Conservation (phyloP, 2,888 invertebrate species). For the Oxytorus armatus region DNA sequence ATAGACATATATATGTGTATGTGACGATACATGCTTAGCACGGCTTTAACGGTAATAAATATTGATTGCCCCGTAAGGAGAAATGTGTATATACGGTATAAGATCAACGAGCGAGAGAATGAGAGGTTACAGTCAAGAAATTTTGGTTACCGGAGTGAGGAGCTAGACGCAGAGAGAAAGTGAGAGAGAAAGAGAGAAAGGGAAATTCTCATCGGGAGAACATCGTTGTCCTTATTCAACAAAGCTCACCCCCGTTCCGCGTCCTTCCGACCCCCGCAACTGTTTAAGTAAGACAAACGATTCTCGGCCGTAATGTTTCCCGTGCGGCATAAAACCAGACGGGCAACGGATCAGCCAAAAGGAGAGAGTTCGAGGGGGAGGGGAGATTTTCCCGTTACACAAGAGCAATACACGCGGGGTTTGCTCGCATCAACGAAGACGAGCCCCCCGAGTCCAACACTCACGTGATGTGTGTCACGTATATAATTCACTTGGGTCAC, state of each 20-base stretch:
- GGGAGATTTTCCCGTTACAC: conserved; percentile 10
- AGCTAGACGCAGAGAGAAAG: conserved; percentile 68
- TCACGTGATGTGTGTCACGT: neutral
- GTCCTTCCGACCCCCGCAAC: conserved; percentile 22
- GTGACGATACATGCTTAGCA: conserved; percentile 53
- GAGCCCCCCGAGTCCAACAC: conserved; percentile 28
- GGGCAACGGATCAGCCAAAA: neutral
- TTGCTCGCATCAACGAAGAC: conserved; percentile 19
- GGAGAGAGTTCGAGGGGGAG: neutral
- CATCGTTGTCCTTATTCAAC: conserved; percentile 28
- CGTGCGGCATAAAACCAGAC: too few species aligned
- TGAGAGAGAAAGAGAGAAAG: conserved; percentile 66
- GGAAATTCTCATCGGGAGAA: conserved; percentile 75
- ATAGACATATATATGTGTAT: conserved; percentile 7
- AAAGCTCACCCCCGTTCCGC: conserved; percentile 63
- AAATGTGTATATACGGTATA: conserved; percentile 38
- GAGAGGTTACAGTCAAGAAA: conserved; percentile 75
- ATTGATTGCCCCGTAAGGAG: conserved; percentile 71
- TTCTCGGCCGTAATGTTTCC: conserved; percentile 77
- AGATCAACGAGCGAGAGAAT: conserved; percentile 44
- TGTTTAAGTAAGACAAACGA: conserved; percentile 82
- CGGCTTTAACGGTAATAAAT: conserved; percentile 72
- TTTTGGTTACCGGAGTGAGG: conserved; percentile 76
- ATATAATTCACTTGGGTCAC: neutral
- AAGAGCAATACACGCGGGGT: conserved; percentile 26